A percentile compares a stretch with the other conserved stretches of the same genome.
Conservation (phyloP, 2,888 invertebrate species). For the Antheraea assamensis region DNA sequence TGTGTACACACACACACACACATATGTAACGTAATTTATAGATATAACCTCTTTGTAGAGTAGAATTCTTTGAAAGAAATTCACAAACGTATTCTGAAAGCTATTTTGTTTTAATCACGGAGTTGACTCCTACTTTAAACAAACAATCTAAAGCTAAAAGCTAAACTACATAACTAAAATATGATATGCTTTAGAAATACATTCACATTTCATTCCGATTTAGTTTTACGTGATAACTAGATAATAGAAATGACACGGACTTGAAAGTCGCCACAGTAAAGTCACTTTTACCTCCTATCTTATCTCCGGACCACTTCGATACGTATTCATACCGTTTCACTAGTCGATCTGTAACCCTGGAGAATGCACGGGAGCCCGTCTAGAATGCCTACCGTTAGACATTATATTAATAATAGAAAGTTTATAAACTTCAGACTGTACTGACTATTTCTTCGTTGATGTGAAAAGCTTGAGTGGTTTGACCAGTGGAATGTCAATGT, state of each 20-base stretch:
- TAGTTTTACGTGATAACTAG: constrained; percentile 6
- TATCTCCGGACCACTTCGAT: constrained; percentile 3
- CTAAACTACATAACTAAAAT: constrained; percentile 9
- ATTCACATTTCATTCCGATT: constrained; percentile 4
- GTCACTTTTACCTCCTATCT: constrained; percentile 14
- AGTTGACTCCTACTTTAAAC: not conserved
- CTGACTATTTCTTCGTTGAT: not conserved
- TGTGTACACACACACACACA: too few species aligned
- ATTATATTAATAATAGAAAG: constrained; percentile 7
- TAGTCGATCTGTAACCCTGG: not conserved
- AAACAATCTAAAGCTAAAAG: not conserved
- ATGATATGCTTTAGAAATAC: constrained; percentile 6
- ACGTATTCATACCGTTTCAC: constrained; percentile 8
- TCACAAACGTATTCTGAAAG: too few species aligned
- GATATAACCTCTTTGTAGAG: too few species aligned
- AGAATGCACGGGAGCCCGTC: not conserved
- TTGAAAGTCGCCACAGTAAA: constrained; percentile 9
- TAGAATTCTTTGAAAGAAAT: too few species aligned
- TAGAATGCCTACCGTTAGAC: not conserved
- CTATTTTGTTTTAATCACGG: not conserved
- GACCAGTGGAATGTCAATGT: too few species aligned
- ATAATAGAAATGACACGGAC: constrained; percentile 7
- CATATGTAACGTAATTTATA: too few species aligned
- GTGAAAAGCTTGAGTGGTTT: too few species aligned
- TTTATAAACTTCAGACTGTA: not conserved